Evolutionary conservation across 2,888 invertebrate genomes (phyloP), one percentile per base, ranked within the genome.

Genomic region (Hedychridium roseum): DNA sequence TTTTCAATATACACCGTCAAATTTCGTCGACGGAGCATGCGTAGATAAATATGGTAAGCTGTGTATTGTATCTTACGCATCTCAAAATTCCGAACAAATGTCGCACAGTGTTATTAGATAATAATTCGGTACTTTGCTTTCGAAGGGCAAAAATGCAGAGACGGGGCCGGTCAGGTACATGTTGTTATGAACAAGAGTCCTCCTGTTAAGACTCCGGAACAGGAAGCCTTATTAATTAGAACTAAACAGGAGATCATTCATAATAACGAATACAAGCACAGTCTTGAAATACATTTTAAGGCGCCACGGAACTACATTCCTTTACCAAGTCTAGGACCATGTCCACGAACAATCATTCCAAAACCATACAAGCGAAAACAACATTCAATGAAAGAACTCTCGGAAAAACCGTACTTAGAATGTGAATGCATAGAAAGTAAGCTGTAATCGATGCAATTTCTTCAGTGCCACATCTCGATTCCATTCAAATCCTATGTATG

Each of bases 301-400:
- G 61, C 64, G 14, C 60, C 72, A 1, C 60, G 72, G 53, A 74
- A 74, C 68, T 74, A 74, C 58, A 51, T 41, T 28, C 71, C 74
- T 9, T 43, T 70, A 31, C 57, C 63, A 2, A 55, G 60, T 14
- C 50, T 35, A 2, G 66, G 63, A 3, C 60, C 68, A 26, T 32
- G 51, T 11, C 61, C 68, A 14, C 52, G 63, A 18, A 54, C 60
- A 46, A 65, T 65, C 46, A 45, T 55, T 37, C 60, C 62, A 21
- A 57, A 42, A 38, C 37, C 28, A n/a, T n/a, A n/a, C n/a, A n/a
- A n/a, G n/a, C n/a, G n/a, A n/a, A n/a, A n/a, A n/a, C n/a, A n/a
- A n/a, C n/a, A n/a, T n/a, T n/a, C n/a, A n/a, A n/a, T n/a, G n/a
- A n/a, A n/a, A n/a, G n/a, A n/a, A n/a, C n/a, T n/a, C n/a, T n/a